Evolutionary conservation across 1,140 invertebrate genomes (phyloP).

Genomic region (Caerostris darwini): DNA sequence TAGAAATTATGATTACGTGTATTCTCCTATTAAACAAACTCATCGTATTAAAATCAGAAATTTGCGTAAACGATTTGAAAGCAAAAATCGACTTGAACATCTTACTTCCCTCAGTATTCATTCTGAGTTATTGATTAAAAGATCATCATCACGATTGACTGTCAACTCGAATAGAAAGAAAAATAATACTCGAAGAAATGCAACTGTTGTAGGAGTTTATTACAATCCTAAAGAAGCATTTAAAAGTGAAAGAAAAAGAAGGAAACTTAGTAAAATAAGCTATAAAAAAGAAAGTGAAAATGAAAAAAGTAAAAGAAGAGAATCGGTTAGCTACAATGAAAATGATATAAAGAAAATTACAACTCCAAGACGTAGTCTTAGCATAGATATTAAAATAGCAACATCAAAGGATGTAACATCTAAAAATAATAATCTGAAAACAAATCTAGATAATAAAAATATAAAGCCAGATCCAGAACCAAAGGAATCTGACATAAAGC

Average conservation of each 20-base stretch:
- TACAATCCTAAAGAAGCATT: not conserved
- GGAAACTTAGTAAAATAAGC: not conserved
- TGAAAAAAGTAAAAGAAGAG: not conserved
- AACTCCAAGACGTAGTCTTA: not conserved
- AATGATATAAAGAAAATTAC: conserved; percentile 41
- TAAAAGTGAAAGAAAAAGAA: not conserved
- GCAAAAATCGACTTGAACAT: not conserved
- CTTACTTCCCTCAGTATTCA: not conserved
- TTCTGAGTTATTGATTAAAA: not conserved
- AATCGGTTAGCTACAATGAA: not conserved
- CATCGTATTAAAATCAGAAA: not conserved
- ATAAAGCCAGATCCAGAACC: not conserved
- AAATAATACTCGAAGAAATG: not conserved
- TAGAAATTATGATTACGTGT: not conserved
- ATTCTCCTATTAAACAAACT: not conserved
- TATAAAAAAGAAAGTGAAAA: not conserved
- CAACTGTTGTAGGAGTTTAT: not conserved
- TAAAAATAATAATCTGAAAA: not conserved
- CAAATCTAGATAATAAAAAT: not conserved
- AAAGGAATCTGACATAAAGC: not conserved
- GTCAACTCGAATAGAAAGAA: not conserved
- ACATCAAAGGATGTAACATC: too few species aligned
- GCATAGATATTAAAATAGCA: not conserved
- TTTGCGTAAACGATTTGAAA: conserved; percentile 23
- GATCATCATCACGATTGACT: not conserved